Evolutionary conservation across 2,888 invertebrate genomes (phyloP).

Genomic region (Drosophila mayaguana): DNA sequence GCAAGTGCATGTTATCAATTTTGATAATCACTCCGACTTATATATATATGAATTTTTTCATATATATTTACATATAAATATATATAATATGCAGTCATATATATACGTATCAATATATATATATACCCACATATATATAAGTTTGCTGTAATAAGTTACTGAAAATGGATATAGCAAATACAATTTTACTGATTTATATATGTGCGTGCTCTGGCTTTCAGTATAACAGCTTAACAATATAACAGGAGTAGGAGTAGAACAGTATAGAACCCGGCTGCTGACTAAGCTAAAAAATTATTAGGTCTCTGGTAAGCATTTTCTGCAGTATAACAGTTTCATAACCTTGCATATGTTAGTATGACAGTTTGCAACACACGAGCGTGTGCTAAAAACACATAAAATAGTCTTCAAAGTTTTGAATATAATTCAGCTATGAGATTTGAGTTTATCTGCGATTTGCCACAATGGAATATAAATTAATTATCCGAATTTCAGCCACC

Average conservation of each 20-base stretch:
- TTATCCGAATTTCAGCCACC: not conserved
- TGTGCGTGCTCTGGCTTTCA: not conserved
- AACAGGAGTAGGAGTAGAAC: not conserved
- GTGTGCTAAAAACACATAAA: no score
- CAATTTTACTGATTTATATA: not conserved
- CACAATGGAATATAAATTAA: slow-evolving; percentile 5
- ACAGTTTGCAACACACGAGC: no score
- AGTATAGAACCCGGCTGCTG: not conserved
- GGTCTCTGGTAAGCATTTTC: not conserved
- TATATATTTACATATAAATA: not conserved
- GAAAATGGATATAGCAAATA: not conserved
- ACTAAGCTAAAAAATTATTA: not conserved
- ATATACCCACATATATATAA: not conserved
- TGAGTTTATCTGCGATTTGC: not conserved
- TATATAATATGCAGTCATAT: not conserved
- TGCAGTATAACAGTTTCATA: not conserved
- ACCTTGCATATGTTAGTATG: not conserved
- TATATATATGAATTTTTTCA: not conserved
- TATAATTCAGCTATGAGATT: not conserved
- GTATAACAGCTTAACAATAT: not conserved
- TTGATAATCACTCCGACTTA: not conserved
- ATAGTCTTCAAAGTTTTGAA: not conserved
- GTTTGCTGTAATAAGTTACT: not conserved
- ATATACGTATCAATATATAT: not conserved
- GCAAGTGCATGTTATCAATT: not conserved